Evolutionary conservation across 2,797 vertebrate species (phyloP).

Genomic region (Siniperca scherzeri): DNA sequence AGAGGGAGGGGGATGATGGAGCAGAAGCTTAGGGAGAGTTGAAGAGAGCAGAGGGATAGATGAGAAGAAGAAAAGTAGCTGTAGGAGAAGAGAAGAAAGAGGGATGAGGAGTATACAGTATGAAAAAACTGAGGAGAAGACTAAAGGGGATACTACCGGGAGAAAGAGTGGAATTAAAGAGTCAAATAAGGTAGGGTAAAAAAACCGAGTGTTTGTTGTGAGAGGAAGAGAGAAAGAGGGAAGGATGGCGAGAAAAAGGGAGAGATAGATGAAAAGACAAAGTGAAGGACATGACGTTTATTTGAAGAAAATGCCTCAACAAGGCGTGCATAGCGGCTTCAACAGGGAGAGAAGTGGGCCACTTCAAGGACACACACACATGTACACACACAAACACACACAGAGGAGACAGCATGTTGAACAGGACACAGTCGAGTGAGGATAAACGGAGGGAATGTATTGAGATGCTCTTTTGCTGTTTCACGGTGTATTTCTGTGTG

Average conservation of each 20-base stretch:
- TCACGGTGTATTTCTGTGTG: slow-evolving; percentile 17
- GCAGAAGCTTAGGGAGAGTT: slow-evolving; percentile 68
- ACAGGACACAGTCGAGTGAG: slow-evolving; percentile 36
- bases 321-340: slow-evolving; percentile 49
- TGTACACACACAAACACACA: slow-evolving; percentile 15
- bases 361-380: slow-evolving; percentile 66
- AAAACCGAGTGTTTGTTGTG: slow-evolving; percentile 7
- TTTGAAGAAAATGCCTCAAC: slow-evolving; percentile 56
- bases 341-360: slow-evolving; percentile 68
- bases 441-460: slow-evolving; percentile 32
- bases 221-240: slow-evolving; percentile 1
- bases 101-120: slow-evolving; percentile 76
- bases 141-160: slow-evolving; percentile 52
- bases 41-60: slow-evolving; percentile 58
- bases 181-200: slow-evolving; percentile 72
- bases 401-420: slow-evolving; percentile 34
- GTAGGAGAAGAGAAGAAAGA: slow-evolving; percentile 65
- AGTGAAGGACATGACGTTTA: slow-evolving; percentile 69
- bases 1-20: slow-evolving; percentile 60
- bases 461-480: slow-evolving; percentile 21
- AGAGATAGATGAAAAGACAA: slow-evolving; percentile 45
- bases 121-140: slow-evolving; percentile 66
- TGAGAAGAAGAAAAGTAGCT: slow-evolving; percentile 68
- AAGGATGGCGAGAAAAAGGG: background rate
- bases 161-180: slow-evolving; percentile 68